Evolutionary conservation across 2,888 invertebrate species (phyloP), one percentile per base, ranked within the genome.

Genomic region (Zaprionus lineosus): DNA sequence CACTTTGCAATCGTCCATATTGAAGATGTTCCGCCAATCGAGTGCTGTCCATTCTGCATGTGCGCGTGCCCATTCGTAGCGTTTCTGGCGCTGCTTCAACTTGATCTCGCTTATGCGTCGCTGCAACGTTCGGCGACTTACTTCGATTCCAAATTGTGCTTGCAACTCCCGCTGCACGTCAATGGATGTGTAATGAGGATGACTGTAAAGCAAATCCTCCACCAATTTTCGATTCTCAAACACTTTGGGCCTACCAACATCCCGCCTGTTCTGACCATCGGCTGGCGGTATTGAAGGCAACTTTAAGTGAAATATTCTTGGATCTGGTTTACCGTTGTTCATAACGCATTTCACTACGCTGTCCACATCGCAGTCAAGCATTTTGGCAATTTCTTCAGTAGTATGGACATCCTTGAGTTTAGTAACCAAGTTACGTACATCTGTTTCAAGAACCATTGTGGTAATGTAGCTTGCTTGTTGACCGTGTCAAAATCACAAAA

Each of bases 11-110:
- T 81, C 79, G 7, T 85, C 81, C 81, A 85, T 86, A 9, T 79
- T 85, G n/a, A 85, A 75, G 5, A 79, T 61, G 24, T 76, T 79
- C 15, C 73, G 81, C 79, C 79, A 81, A 36, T 81, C 79, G 14
- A 60, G 59, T 0, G 62, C 61, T 0, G 69, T 72, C 79, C 79
- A 81, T 1, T 76, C 61, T 26, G 63, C 44, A 15, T 81, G 86
- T 2, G 63, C 73, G 0, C 12, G 48, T 1, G 79, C 79, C 79
- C 79, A 81, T 19, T 69, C 63, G 21, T 79, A 2, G 3, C 79
- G 65, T 0, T 7, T 41, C 3, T 41, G 34, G 1, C 19, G n/a
- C 16, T 28, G 37, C 6, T 48, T 56, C 0, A 63, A 18, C n/a
- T 48, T 61, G 1, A 84, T 72, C 46, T 83, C 69, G 26, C 77